Evolutionary conservation across 1,140 invertebrate species (phyloP), one percentile per base, ranked within the genome.

Genomic region (Calliphora vicina): DNA sequence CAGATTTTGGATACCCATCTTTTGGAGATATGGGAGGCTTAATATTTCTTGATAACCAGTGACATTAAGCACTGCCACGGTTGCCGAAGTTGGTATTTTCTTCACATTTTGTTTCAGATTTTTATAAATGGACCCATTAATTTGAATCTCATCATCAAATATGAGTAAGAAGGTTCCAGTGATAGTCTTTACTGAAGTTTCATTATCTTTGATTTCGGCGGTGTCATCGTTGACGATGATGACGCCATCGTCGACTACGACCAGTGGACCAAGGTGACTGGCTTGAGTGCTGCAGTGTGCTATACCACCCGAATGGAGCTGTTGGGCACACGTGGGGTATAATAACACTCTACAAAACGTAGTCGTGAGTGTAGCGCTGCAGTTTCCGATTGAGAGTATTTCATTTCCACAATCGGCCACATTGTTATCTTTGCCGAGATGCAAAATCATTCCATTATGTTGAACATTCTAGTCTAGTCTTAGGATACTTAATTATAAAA

Each of bases 51-150:
- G n/a, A n/a, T n/a, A n/a, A n/a, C n/a, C n/a, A n/a, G n/a, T n/a
- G n/a, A n/a, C n/a, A n/a, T n/a, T n/a, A n/a, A n/a, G 29, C 2
- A 29, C 29, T 50, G 45, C 45, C 15, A 45, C 78, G 71, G 80
- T 85, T 73, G 84, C 26, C 45, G 45, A 50, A 50, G 45, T 50
- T 50, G 45, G 45, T 50, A 50, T 50, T 50, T 50, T 29, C 29
- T 29, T 29, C 29, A 29, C 2, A 29, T 29, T 29, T 29, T 29
- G 29, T 29, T 29, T 29, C 29, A 29, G 29, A 29, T 29, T 29
- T 29, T 29, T 50, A 50, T 50, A 50, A 50, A 50, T 50, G 45
- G 45, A 15, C 10, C 57, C n/a, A 61, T 61, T 61, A n/a, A 61
- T n/a, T 20, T n/a, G 57, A 20, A 61, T 80, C 27, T 80, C 76